Percentiles rank a stretch among this genome's conserved stretches.
Evolutionary conservation across 2,113 vertebrate genomes (phyloP).

Genomic region (Rhinolophus ferrumequinum): DNA sequence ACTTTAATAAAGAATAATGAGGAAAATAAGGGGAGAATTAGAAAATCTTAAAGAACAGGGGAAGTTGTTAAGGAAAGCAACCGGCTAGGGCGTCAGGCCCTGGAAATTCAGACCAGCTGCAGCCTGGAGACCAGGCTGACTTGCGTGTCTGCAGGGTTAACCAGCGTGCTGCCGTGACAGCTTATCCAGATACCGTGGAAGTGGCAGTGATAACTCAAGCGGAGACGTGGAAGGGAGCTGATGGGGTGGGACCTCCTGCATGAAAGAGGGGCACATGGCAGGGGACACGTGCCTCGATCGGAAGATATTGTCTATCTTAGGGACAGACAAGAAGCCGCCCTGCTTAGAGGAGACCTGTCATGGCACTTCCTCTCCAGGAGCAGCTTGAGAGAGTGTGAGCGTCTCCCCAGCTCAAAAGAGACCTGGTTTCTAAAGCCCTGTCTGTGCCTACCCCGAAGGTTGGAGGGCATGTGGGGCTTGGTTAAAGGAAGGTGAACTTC

Average conservation of each 20-base stretch:
- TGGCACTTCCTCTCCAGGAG: neutral
- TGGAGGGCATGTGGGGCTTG: neutral
- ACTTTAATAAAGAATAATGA: neutral
- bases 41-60: no score
- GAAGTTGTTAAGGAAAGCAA: fast-evolving
- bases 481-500: fast-evolving
- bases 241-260: neutral
- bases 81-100: neutral
- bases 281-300: fast-evolving
- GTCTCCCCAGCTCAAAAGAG: neutral
- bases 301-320: fast-evolving
- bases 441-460: neutral
- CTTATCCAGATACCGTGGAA: neutral
- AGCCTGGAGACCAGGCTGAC: neutral
- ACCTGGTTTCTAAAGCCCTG: neutral
- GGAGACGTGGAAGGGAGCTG: neutral
- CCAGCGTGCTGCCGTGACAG: fast-evolving
- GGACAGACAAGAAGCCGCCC: fast-evolving
- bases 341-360: neutral
- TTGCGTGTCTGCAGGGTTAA: neutral
- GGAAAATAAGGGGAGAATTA: no score
- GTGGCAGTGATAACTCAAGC: neutral
- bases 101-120: neutral
- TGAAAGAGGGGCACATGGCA: neutral
- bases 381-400: fast-evolving